Evolutionary conservation across 2,888 invertebrate genomes (phyloP).

Genomic region (Gibbula magus): DNA sequence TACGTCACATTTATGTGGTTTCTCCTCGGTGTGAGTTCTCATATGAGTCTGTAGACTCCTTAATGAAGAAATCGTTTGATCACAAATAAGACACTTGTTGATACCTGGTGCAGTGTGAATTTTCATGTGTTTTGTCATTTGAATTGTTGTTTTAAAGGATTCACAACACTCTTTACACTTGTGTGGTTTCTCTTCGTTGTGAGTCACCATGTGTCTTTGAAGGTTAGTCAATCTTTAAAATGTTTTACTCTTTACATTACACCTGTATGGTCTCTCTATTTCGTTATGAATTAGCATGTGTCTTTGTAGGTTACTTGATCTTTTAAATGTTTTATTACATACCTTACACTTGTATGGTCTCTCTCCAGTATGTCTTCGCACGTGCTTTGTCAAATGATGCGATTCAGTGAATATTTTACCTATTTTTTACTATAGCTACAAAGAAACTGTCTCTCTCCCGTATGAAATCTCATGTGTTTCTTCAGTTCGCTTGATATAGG

Average conservation of each 20-base stretch:
- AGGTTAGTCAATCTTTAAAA: background rate
- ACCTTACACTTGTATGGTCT: too few relatives aligned
- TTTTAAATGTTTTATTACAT: background rate
- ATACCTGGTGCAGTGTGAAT: background rate
- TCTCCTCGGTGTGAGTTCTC: background rate
- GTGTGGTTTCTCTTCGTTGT: background rate
- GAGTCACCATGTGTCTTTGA: background rate
- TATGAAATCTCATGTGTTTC: constrained; percentile 23
- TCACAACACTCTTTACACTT: too few relatives aligned
- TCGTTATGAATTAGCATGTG: background rate
- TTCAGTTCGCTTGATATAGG: too few relatives aligned
- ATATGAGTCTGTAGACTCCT: background rate
- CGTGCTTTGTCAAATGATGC: background rate
- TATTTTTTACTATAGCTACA: background rate
- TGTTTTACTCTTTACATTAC: background rate
- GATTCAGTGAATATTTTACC: constrained; percentile 8
- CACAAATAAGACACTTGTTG: background rate
- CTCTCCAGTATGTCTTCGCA: constrained; percentile 6
- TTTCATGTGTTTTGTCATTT: background rate
- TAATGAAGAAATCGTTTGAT: background rate
- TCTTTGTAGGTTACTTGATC: background rate
- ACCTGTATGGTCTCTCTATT: background rate
- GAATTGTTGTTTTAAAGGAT: background rate
- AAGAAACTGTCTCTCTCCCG: constrained; percentile 8
- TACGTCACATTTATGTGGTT: background rate